Evolutionary conservation across 1,140 invertebrate species (phyloP), one percentile per base, ranked within the genome.

Genomic region (Anoplophora glabripennis): DNA sequence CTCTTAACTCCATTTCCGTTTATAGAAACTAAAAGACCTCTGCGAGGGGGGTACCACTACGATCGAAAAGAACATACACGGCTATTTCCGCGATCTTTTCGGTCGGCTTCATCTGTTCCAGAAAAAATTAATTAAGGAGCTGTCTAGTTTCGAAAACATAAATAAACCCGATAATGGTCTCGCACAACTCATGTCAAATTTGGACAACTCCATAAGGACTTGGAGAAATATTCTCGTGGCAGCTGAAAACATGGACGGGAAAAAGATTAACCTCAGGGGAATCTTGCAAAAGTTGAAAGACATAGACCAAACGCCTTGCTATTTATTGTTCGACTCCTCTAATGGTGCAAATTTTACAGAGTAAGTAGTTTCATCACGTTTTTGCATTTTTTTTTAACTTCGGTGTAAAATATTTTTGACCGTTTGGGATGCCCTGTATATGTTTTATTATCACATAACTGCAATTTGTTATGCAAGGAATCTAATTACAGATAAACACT

Each of bases 61-160:
- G 14, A n/a, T 64, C 5, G 57, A 52, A 56, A 54, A 57, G 46
- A 48, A 58, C 12, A 49, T 66, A 2, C 46, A 41, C 35, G 51
- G 56, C n/a, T 66, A 59, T 55, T 68, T 68, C 40, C 14, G 21
- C 4, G 46, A 66, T 33, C 55, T 46, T 15, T 59, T 64, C 44
- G 61, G 47, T 1, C 64, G 52, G 55, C 18, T 68, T 18, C 49
- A 63, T 37, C 53, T 46, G 3, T 42, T 66, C 10, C 61, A 68
- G 18, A 57, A 59, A 7, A 42, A 63, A 46, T 28, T 61, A 2
- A 42, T 44, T 34, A 40, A 66, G 11, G 59, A 65, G 37, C 38
- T 41, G 41, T 11, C 14, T 17, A 10, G 34, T n/a, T 18, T 17
- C 28, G 34, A 5, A 21, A 53, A 5, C 21, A 8, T 38, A 0